Evolutionary conservation across 2,888 invertebrate species (phyloP), one percentile per base, ranked within the genome.

Genomic region (Meghimatium bilineatum): DNA sequence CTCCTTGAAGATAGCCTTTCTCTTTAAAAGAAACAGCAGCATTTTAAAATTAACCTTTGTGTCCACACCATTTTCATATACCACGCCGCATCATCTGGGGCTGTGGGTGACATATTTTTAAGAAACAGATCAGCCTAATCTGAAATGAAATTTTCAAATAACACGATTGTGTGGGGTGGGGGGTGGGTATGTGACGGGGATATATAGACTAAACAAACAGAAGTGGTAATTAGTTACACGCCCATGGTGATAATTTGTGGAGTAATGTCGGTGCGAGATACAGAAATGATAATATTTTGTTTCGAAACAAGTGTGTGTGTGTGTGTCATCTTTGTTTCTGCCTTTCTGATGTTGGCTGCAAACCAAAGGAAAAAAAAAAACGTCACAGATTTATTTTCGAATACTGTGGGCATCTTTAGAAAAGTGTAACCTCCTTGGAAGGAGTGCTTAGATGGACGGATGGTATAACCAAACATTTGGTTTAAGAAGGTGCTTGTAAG

Each of bases 141-240:
- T 66, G 32, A 66, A 66, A n/a, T 38, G 10, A n/a, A 36, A 2
- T 23, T 38, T 71, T 38, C 23, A 52, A 74, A 20, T 52, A 52
- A 74, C 74, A 52, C n/a, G 52, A 74, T 74, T 32, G 29, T 56
- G n/a, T n/a, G n/a, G n/a, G n/a, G n/a, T n/a, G n/a, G n/a, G n/a
- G n/a, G n/a, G n/a, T n/a, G n/a, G 29, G 52, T 29, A 74, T 34
- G 74, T n/a, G n/a, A 29, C 52, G 36, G 36, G 26, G 3, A 0
- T 71, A 71, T 29, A 74, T 52, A 34, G 32, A 74, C 32, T 5
- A 32, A n/a, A 1, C 74, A 74, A 74, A 74, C 74, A 74, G n/a
- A 2, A 32, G 12, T 3, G 5, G 74, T 74, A 52, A 52, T 52
- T 20, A 23, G 6, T 52, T 8, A 34, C 32, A 52, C 23, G 32